Base-by-base conservation (phyloP, 2,797 vertebrate species). In the Pampus argenteus region DNA sequence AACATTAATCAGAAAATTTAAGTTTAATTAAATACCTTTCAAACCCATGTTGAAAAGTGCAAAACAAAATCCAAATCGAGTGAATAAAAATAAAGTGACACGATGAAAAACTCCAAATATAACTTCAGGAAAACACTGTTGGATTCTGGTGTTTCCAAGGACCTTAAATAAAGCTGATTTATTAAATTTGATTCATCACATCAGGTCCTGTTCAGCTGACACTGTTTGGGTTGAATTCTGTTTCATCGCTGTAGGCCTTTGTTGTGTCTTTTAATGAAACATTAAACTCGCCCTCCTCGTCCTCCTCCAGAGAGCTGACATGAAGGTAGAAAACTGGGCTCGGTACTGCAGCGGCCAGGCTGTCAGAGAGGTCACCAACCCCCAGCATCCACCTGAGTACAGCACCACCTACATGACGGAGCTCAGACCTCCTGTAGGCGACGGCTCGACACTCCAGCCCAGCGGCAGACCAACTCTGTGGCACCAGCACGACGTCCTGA, bases 401-500 rank as follows among this genome's bases (percentile, higher is more conserved):
- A 14, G 48, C 56, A 86, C 68, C 58, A 73, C 77, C 36, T 81
- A 86, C 52, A 61, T 13, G 14, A 48, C 72, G 1, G 71, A 67
- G 3, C 79, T 86, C 60, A 26, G 54, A 10, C 25, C 26, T 28
- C 44, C 51, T 13, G 38, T 1, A 2, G 8, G 13, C 0, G 23
- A 51, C 3, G 6, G 18, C 10, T 47, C 36, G 0, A 1, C 28
- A 6, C 64, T 58, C 1, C 10, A 4, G 2, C 31, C 79, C 1
- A 50, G 56, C 0, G 87, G 88, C n/a, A 77, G 11, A 15, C 65
- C 79, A 3, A 71, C 70, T 11, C 23, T 6, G 22, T 85, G 90
- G 84, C 87, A 91, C 74, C 72, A 63, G 5, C 75, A 92, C 57
- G 18, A 91, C 62, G 84, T 92, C 38, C 71, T 92, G 57, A 91